Evolutionary conservation across 2,113 vertebrate genomes (phyloP), one percentile per base, ranked within the genome.

Genomic region (Tychaedon coryphoeus): DNA sequence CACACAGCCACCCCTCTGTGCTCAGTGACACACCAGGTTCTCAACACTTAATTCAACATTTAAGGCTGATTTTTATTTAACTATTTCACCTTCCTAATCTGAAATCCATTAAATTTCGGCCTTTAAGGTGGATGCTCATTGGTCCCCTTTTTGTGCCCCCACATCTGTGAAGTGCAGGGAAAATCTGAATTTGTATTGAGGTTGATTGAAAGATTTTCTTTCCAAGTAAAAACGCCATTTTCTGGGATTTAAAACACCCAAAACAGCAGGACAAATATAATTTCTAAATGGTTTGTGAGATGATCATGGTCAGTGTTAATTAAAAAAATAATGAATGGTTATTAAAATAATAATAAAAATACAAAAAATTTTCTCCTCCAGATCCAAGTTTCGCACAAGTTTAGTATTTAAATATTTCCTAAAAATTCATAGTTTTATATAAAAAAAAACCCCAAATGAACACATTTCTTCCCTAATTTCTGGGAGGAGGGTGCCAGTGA

Each of bases 401-500:
- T 75, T 25, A 71, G 10, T 5, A 45, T 26, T 42, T 61, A 56
- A 45, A 69, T 28, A 22, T 79, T 92, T 16, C 70, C 51, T 70
- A 26, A 25, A 67, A 79, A 57, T 10, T 57, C 31, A 38, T 6
- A 15, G 9, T 67, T 88, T 86, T 50, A 34, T 24, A 36, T 50
- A 8, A 29, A 60, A 71, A 84, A 31, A 14, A 28, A 2, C 2
- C 7, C 16, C 34, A 71, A 22, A 54, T 0, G 12, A 85, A 9
- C 9, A 33, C 2, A 17, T 65, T 65, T 65, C 38, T 34, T 66
- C 73, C 69, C 56, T 81, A 40, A 83, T 77, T 82, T 73, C 54
- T 33, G 64, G 80, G 78, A 91, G 57, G 51, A 72, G 94, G 95
- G 96, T 96, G 98, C 96, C 90, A 97, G 98, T 82, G 56, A 96